Evolutionary conservation across 1,140 invertebrate species (phyloP).

Genomic region (Brachionus rubens): DNA sequence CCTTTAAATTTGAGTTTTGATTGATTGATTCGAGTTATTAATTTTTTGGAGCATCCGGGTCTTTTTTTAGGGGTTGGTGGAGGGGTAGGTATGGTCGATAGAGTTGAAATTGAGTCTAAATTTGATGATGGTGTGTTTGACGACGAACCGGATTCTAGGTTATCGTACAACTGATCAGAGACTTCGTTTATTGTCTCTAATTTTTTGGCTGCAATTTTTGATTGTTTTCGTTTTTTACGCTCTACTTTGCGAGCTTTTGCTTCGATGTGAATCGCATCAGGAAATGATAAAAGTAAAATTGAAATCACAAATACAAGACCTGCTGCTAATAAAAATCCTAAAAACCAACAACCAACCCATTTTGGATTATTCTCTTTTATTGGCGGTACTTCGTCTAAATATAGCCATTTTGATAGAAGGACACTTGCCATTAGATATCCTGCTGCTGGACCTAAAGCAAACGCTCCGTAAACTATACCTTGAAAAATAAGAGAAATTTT

Average conservation of each 20-base stretch:
- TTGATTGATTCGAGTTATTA: neutral
- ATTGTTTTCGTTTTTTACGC: neutral
- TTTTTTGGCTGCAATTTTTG: neutral
- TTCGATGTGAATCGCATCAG: neutral
- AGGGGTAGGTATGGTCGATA: neutral
- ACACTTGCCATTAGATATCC: constrained; percentile 20
- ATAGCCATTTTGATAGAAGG: constrained; percentile 29
- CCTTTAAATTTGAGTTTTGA: constrained; percentile 13
- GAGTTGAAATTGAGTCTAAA: neutral
- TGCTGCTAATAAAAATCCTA: constrained; percentile 23
- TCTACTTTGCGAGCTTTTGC: neutral
- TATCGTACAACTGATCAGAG: too few species aligned
- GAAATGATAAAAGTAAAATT: constrained; percentile 9
- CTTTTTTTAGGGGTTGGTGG: neutral
- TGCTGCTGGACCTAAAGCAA: constrained; percentile 21
- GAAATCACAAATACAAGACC: neutral
- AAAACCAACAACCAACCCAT: constrained; percentile 46
- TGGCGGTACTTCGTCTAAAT: constrained; percentile 20
- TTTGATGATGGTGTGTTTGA: neutral
- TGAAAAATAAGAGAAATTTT: neutral
- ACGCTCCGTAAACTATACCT: constrained; percentile 33
- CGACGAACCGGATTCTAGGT: too few species aligned
- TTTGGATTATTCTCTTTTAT: neutral
- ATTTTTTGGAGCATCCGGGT: neutral
- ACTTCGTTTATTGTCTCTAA: neutral